phyloP scores from a whole-genome alignment of 92 coral and sea anemone genomes.

The Anthopleura xanthogrammica region DNA sequence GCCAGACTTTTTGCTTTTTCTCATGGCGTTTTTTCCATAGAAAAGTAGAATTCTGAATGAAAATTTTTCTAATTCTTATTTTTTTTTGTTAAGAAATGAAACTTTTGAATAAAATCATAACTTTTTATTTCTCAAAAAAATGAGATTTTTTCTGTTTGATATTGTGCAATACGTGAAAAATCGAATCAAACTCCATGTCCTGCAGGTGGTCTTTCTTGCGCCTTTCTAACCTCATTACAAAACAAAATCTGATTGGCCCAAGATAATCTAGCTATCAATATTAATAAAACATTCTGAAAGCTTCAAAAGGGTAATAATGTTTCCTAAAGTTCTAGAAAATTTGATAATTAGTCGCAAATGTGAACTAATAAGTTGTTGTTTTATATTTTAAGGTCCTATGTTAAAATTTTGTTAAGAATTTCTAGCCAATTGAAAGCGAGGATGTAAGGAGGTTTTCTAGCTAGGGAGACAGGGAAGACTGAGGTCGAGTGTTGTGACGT shows the following conservation, averaged over 20 bases:
- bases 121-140: not conserved
- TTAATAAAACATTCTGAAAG: not conserved
- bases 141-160: not conserved
- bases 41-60: not conserved
- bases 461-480: constrained; percentile 23
- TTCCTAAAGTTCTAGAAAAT: not conserved
- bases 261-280: not conserved
- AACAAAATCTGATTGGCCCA: constrained; percentile 7
- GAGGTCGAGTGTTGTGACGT: constrained; percentile 54
- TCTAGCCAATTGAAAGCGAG: constrained; percentile 7
- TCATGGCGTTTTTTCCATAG: not conserved
- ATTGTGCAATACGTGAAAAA: not conserved
- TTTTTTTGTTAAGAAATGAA: not conserved
- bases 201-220: constrained; percentile 9
- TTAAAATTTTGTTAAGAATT: not conserved
- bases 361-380: not conserved
- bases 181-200: not conserved
- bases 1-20: not conserved
- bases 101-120: not conserved
- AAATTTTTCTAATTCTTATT: not conserved
- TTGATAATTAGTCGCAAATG: not conserved
- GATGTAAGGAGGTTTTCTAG: constrained; percentile 9
- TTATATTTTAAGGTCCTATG: not conserved
- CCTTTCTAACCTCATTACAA: constrained; percentile 6
- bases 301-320: not conserved